Evolutionary conservation across 2,113 vertebrate species (phyloP), one percentile per base, ranked within the genome.

Genomic region (Thalassarche chlororhynchos): DNA sequence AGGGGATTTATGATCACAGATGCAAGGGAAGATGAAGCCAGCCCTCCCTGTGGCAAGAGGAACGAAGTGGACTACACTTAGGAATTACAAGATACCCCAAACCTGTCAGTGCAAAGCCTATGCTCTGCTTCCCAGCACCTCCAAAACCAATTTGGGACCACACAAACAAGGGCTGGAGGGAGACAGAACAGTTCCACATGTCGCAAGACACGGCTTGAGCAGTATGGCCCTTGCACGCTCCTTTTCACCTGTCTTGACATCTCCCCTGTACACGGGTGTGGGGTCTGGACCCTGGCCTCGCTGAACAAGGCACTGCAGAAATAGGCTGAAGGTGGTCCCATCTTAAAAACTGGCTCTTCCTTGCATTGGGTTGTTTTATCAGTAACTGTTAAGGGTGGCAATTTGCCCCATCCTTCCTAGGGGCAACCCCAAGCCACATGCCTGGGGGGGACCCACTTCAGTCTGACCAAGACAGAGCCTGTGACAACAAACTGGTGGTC

Each of bases 191-290:
- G 66, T 54, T 78, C 64, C 42, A 29, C 0, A 3, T 2, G 8
- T 17, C 7, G 8, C 2, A 5, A n/a, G 57, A 51, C n/a, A 31
- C 0, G 5, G 70, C 52, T 24, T 36, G 38, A 57, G 52, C 15
- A 20, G 47, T 20, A 29, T 1, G 2, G 70, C 23, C 54, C 57
- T 42, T 17, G 19, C 32, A 14, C 0, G 4, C 17, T 79, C 32
- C 38, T 68, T 68, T 28, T 64, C 61, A 64, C 24, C 31, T 17
- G 12, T 21, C 54, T 31, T 61, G 44, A 52, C 1, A 1, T 52
- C 40, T 54, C 13, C 34, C 49, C 54, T 8, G 31, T 20, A n/a
- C 44, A 17, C 0, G 5, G 40, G 36, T 17, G 4, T 15, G 8
- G 12, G 38, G 54, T 14, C 55, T 74, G 65, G 34, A 61, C 55